Percentiles rank a stretch among this genome's conserved stretches.
Evolutionary conservation across 1,140 invertebrate genomes (phyloP).

Genomic region (Venturia canescens): DNA sequence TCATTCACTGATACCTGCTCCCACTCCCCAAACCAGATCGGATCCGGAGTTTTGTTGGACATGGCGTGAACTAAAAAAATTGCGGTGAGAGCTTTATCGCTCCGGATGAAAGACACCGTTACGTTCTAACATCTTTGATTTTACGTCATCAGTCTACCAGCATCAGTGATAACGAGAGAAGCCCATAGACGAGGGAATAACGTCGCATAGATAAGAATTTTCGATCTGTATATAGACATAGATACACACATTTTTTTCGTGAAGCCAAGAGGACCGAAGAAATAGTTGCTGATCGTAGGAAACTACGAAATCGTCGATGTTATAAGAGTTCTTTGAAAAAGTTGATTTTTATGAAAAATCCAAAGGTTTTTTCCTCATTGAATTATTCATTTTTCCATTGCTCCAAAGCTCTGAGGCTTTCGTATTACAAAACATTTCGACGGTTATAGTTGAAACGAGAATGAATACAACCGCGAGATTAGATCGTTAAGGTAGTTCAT

Average conservation of each 20-base stretch:
- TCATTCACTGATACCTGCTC: slow-evolving; percentile 5
- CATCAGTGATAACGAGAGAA: slow-evolving; percentile 51
- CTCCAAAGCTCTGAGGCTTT: no score
- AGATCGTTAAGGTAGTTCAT: no score
- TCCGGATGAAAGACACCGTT: slow-evolving; percentile 38
- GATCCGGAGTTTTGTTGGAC: background rate
- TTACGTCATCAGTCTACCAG: slow-evolving; percentile 67
- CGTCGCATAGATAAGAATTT: slow-evolving; percentile 61
- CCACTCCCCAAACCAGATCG: background rate
- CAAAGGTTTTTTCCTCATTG: no score
- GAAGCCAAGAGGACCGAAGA: background rate
- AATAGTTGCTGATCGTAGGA: no score
- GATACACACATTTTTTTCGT: background rate
- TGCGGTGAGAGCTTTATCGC: slow-evolving; percentile 58
- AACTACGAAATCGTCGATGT: no score
- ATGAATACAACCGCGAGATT: no score
- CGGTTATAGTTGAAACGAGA: no score
- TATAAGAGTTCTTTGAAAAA: no score
- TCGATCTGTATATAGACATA: background rate
- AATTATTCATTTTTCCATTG: no score
- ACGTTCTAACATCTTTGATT: slow-evolving; percentile 54
- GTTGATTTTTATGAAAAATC: no score
- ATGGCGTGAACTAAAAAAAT: slow-evolving; percentile 22
- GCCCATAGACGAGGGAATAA: slow-evolving; percentile 59
- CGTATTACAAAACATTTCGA: no score